Evolutionary conservation across 1,140 invertebrate genomes (phyloP), one percentile per base, ranked within the genome.

Genomic region (Lasaia peninsularis): DNA sequence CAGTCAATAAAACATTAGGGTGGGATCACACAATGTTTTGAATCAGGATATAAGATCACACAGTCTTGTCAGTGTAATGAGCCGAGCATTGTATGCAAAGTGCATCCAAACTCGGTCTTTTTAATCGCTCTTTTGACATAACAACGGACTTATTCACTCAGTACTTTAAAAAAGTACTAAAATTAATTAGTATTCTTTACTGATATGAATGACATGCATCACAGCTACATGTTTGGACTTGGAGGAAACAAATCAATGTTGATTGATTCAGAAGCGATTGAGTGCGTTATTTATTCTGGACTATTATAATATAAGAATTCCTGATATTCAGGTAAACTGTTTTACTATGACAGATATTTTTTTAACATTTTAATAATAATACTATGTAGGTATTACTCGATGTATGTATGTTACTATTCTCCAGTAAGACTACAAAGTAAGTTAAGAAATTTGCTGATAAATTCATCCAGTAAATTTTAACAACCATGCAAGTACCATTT

Each of bases 81-180:
- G 62, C 69, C 55, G 57, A 52, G 70, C 68, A 86, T 88, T 88
- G 84, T 88, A 88, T 88, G 82, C 79, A 83, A 80, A 80, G 56
- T 56, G 56, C 56, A 56, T 37, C 60, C 57, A 62, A 65, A 61
- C 58, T 56, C 59, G 59, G 59, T 55, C 28, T 57, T 63, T 60
- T 63, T 58, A 60, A 58, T 58, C 60, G 51, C 35, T 55, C 40
- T 49, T 56, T 8, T 44, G 37, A 44, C 37, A 44, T 44, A 44
- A 44, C 37, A 44, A 44, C 37, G 16, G 37, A 9, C 37, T 44
- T 14, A 40, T 40, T 18, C 37, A 40, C 14, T 40, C 14, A 40
- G 37, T 40, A 40, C 16, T 40, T 40, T 40, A 3, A 16, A 40
- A 40, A 40, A 40, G 35, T 40, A 40, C 35, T 40, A 8, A 40